Percentiles rank a stretch among this genome's conserved stretches.
These are phyloP conservation scores for Adrianichthys oophorus DNA, from an alignment of 2,797 vertebrate genomes.

Conservation along the genomic window DNA sequence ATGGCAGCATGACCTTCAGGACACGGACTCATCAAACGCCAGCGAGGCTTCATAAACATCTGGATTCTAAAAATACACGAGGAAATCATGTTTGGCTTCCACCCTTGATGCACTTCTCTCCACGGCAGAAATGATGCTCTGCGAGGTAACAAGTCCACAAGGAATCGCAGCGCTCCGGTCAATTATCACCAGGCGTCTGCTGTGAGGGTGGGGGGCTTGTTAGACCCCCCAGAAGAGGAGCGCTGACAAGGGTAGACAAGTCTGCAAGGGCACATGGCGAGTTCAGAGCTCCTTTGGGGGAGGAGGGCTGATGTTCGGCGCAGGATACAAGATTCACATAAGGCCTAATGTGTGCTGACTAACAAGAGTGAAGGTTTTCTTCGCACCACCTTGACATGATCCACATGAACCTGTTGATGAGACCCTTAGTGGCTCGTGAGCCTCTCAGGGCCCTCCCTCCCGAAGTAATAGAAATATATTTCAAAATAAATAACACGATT, in stretches of 20 bases:
- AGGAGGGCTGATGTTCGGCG: slow-evolving; percentile 32
- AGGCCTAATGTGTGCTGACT: slow-evolving; percentile 39
- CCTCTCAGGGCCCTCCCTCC: slow-evolving; percentile 60
- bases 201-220: slow-evolving; percentile 12
- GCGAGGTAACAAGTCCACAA: neutral
- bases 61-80: neutral
- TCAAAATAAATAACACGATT: slow-evolving; percentile 70
- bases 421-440: slow-evolving; percentile 57
- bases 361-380: slow-evolving; percentile 38
- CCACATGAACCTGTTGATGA: slow-evolving; percentile 71
- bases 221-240: slow-evolving; percentile 10
- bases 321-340: slow-evolving; percentile 14
- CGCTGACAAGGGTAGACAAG: neutral
- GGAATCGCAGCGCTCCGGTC: slow-evolving; percentile 11
- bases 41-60: neutral
- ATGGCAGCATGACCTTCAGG: slow-evolving; percentile 1
- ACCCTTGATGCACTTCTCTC: slow-evolving; percentile 8
- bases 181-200: slow-evolving; percentile 29
- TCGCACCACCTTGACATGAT: slow-evolving; percentile 46
- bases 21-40: neutral
- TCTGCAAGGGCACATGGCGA: slow-evolving; percentile 11
- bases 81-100: slow-evolving; percentile 3
- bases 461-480: slow-evolving; percentile 74
- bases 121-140: slow-evolving; percentile 4
- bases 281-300: slow-evolving; percentile 20